A percentile compares a stretch with the other conserved stretches of the same genome.
These are phyloP conservation scores for Priapulus caudatus DNA, from an alignment of 2,888 invertebrate genomes.

Conservation along the genomic window DNA sequence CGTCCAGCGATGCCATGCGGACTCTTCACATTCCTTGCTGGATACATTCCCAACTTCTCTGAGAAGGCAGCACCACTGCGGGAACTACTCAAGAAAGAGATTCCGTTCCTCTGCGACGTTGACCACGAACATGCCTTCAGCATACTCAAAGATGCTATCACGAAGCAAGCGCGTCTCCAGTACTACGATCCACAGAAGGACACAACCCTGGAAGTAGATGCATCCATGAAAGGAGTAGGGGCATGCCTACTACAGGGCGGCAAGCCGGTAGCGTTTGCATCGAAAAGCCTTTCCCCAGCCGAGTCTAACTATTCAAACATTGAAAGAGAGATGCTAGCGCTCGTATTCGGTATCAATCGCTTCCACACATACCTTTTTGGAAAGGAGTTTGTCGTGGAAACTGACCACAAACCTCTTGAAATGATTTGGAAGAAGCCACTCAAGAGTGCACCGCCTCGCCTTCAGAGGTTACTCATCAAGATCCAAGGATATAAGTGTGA, in stretches of 20 bases:
- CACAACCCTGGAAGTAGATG: no score
- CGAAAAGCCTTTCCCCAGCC: slow-evolving; percentile 8
- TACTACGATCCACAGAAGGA: no score
- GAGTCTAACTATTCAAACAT: slow-evolving; percentile 10
- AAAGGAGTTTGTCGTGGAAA: slow-evolving; percentile 9
- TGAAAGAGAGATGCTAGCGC: slow-evolving; percentile 5
- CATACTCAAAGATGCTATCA: neutral
- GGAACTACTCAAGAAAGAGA: neutral
- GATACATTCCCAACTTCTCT: no score
- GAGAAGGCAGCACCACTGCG: no score
- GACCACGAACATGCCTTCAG: neutral
- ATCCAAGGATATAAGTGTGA: neutral
- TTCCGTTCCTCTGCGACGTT: no score
- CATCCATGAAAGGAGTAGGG: no score
- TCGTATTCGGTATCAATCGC: neutral
- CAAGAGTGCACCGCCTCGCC: neutral
- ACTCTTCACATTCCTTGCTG: no score
- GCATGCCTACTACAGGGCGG: no score
- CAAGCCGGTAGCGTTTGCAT: slow-evolving; percentile 10
- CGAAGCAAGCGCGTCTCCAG: no score
- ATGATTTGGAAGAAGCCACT: slow-evolving; percentile 11
- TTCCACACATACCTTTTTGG: slow-evolving; percentile 12
- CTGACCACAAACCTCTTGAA: slow-evolving; percentile 15
- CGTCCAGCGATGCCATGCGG: no score
- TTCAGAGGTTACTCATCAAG: slow-evolving; percentile 1